Base-by-base conservation (phyloP, 2,888 invertebrate genomes). In the Cosmorhoe ocellata region DNA sequence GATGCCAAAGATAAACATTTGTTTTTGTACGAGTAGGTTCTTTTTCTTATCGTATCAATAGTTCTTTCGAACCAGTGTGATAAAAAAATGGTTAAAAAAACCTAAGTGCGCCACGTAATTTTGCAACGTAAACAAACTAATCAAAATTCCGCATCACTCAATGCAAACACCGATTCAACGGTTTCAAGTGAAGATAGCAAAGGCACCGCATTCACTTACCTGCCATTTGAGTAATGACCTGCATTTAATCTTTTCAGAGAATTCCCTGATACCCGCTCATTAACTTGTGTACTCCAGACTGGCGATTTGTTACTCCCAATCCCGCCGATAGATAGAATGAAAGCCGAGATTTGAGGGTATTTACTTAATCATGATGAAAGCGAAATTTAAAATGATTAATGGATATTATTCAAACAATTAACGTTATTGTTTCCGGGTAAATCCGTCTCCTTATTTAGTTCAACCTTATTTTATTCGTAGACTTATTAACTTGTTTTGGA, bases 241-340 rank as follows among this genome's bases (percentile, higher is more conserved):
- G 77, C 84, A 79, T 86, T 88, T 81, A 85, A 87, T 87, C 86
- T 84, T 84, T 82, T 76, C 76, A 82, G 81, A 76, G 81, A 67
- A 76, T 83, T 36, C 76, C 83, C 79, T 82, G 85, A 86, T 84
- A 86, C 77, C 80, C 71, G 71, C 82, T 89, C 87, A 88, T 89
- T 89, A 89, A 81, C 84, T 83, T 79, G 79, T 84, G 81, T 86
- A 83, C 82, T 81, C 82, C 80, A 80, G 81, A 80, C 81, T 78
- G 72, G 63, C 82, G 76, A 88, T 87, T 88, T 87, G 84, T 88
- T 78, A 83, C 80, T 74, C 75, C 67, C 72, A 80, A 82, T 79
- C 74, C 78, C 69, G 82, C 65, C 74, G 80, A 87, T 84, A 74
- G 82, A 83, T 81, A 81, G 79, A 84, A 78, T 69, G 75, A 81